Conservation (phyloP, 92 coral and sea anemone species). For the Nematostella vectensis region DNA sequence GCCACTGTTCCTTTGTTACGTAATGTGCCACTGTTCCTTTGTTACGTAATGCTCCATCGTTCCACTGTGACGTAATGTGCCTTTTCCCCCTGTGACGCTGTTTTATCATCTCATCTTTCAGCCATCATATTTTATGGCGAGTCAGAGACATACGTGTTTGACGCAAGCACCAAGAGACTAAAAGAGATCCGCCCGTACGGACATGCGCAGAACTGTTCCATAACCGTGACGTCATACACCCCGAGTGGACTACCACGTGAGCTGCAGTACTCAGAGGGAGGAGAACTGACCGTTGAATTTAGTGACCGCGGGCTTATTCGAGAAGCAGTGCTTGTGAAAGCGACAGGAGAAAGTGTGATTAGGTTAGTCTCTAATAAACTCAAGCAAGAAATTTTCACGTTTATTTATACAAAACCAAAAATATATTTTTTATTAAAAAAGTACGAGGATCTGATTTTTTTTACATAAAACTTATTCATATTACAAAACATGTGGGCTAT, state of each 20-base stretch:
- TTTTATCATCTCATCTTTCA: too few relatives aligned
- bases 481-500: too few relatives aligned
- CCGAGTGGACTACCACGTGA: constrained; percentile 15
- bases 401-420: neutral
- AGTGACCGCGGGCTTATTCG: constrained; percentile 33
- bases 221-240: constrained; percentile 35
- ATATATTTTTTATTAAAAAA: too few relatives aligned
- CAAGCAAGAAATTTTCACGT: neutral
- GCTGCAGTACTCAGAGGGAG: constrained; percentile 40
- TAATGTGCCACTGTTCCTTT: too few relatives aligned
- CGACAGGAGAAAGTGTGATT: constrained; percentile 3
- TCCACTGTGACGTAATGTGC: too few relatives aligned
- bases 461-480: too few relatives aligned
- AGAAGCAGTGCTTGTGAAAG: constrained; percentile 14
- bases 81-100: too few relatives aligned
- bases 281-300: constrained; percentile 24
- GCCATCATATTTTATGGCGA: constrained; percentile 3
- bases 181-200: constrained; percentile 17
- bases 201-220: constrained; percentile 9
- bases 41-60: too few relatives aligned
- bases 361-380: constrained; percentile 2
- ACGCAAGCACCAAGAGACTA: constrained; percentile 16
- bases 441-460: too few relatives aligned
- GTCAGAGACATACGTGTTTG: constrained; percentile 19
- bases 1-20: too few relatives aligned